phyloP scores from a whole-genome alignment of 2,888 invertebrate species.

The Ashinkailepas kermadecensis region DNA sequence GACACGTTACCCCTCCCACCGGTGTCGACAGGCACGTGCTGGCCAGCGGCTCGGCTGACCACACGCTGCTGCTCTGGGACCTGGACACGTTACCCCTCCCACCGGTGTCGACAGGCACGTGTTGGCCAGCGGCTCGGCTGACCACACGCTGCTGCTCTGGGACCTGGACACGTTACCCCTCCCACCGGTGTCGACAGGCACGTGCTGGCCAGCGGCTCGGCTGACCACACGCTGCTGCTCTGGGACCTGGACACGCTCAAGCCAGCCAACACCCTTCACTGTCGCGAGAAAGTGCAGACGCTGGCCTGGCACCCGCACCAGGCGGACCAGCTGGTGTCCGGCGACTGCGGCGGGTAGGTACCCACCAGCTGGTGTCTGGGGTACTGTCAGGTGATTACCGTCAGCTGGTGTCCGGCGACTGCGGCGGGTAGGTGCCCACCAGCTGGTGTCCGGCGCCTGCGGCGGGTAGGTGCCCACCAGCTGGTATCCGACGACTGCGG shows the following conservation, averaged over 20 bases:
- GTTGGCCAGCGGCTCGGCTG: conserved; percentile 87
- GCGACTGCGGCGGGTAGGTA: conserved; percentile 63
- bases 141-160: conserved; percentile 80
- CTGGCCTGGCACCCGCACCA: conserved; percentile 76
- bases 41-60: conserved; percentile 48
- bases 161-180: conserved; percentile 57
- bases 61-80: no score
- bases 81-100: no score
- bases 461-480: no score
- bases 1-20: no score
- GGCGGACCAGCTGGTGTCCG: conserved; percentile 70
- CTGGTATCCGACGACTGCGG: no score
- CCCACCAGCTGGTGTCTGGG: no score
- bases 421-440: no score
- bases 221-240: conserved; percentile 73
- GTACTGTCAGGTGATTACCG: no score
- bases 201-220: conserved; percentile 86
- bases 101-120: conserved; percentile 58
- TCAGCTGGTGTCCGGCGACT: no score
- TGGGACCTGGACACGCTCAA: conserved; percentile 84
- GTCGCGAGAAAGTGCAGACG: conserved; percentile 73
- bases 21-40: no score
- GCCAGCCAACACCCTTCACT: conserved; percentile 63
- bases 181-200: conserved; percentile 52
- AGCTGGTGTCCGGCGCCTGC: no score